These are phyloP conservation scores for Terebella lapidaria DNA, from an alignment of 2,888 invertebrate genomes.

Conservation along the genomic window DNA sequence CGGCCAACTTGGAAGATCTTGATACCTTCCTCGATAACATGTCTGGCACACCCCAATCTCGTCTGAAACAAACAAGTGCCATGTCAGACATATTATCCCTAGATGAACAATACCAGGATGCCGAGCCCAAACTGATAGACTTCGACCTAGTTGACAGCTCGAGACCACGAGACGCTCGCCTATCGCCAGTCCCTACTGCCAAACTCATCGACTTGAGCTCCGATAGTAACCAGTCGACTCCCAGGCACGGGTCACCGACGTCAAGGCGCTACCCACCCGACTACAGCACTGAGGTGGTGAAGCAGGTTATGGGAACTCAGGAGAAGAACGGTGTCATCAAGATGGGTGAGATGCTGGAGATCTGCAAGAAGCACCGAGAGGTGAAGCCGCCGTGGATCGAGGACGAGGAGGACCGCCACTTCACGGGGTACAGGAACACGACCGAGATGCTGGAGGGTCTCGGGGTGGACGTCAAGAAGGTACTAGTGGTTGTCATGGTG, in stretches of 20 bases:
- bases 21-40: constrained; percentile 8
- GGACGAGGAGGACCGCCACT: constrained; percentile 54
- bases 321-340: constrained; percentile 40
- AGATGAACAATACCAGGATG: not conserved
- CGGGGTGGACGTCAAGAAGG: constrained; percentile 44
- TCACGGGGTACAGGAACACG: constrained; percentile 82
- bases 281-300: constrained; percentile 20
- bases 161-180: not conserved
- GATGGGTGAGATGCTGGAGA: constrained; percentile 39
- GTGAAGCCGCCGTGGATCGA: constrained; percentile 36
- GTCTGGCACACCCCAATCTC: not conserved
- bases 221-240: constrained; percentile 7
- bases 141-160: constrained; percentile 6
- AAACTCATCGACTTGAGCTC: constrained; percentile 13
- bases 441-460: constrained; percentile 74
- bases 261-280: constrained; percentile 3
- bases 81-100: too few species aligned
- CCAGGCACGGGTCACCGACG: constrained; percentile 1
- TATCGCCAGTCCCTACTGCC: constrained; percentile 4
- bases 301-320: constrained; percentile 23
- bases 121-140: not conserved
- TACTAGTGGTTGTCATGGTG: too few species aligned
- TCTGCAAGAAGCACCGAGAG: constrained; percentile 37
- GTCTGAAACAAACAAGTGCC: not conserved
- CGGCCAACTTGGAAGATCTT: constrained; percentile 16